Percentiles rank a stretch among this genome's conserved stretches.
Conservation (phyloP, 2,113 vertebrate species). For the Eublepharis macularius region DNA sequence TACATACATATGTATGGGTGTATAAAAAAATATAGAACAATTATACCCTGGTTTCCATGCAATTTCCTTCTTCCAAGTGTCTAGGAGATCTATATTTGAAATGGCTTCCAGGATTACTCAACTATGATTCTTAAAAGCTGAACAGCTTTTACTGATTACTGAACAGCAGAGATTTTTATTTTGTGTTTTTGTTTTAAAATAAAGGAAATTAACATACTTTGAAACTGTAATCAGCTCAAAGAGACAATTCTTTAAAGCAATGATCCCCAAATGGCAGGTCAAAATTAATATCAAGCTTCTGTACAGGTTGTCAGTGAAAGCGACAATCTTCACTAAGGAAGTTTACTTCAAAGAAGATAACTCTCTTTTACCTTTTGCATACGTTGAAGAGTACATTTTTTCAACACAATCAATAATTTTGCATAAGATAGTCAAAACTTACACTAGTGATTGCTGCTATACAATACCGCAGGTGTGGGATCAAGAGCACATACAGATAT, state of each 20-base stretch:
- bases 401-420: background rate
- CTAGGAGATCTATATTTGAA: background rate
- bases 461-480: background rate
- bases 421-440: background rate
- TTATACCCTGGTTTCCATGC: background rate
- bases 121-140: background rate
- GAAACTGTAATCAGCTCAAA: background rate
- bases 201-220: no score
- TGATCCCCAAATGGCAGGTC: background rate
- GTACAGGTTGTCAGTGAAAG: background rate
- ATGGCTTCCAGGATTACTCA: background rate
- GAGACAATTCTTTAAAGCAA: background rate
- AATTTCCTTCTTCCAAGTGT: background rate
- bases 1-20: background rate
- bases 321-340: background rate
- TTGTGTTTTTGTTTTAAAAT: background rate
- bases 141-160: no score
- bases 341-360: background rate
- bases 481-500: no score
- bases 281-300: background rate
- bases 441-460: background rate
- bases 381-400: background rate
- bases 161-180: no score
- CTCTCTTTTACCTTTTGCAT: background rate
- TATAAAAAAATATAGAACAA: background rate